Base-by-base conservation (phyloP, 1,140 invertebrate genomes). In the Lerema accius region DNA sequence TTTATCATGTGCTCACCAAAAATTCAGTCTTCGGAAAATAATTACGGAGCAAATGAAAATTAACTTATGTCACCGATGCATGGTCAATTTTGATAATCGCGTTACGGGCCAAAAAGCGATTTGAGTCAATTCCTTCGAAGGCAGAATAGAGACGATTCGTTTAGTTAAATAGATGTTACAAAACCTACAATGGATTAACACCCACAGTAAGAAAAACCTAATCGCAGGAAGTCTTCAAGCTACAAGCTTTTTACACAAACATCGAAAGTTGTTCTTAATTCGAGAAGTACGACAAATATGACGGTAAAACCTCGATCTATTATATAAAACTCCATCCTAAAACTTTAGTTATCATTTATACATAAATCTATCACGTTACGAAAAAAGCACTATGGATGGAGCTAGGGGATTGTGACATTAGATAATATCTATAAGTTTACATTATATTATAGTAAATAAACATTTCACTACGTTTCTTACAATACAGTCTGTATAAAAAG, bases 11-110 rank as follows among this genome's bases (percentile, higher is more conserved):
- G 40, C n/a, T 49, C 69, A 72, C 73, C 61, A 66, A 67, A 78
- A 82, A 78, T 79, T 89, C 84, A 87, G 84, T 89, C 84, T 86
- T 84, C 23, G 16, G 40, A 50, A 61, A 61, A 37, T 10, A 40
- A 51, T 26, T 19, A 49, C 32, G 50, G 9, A 39, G 42, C 67
- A 69, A 50, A 60, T 23, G 53, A 51, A 66, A n/a, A n/a, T n/a
- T n/a, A n/a, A n/a, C n/a, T n/a, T n/a, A n/a, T n/a, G n/a, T n/a
- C n/a, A n/a, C 42, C 46, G 17, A 28, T 53, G 40, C 65, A 58
- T 69, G 43, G 28, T n/a, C 15, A 35, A 35, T 45, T 58, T 58
- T 19, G 15, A 58, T 13, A 45, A 58, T 58, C 53, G 43, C 53
- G 16, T 35, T 46, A 42, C 42, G 53, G 68, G 74, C 72, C 71